These are phyloP conservation scores for Cephus runcator DNA, from an alignment of 2,888 invertebrate genomes.

Conservation along the genomic window DNA sequence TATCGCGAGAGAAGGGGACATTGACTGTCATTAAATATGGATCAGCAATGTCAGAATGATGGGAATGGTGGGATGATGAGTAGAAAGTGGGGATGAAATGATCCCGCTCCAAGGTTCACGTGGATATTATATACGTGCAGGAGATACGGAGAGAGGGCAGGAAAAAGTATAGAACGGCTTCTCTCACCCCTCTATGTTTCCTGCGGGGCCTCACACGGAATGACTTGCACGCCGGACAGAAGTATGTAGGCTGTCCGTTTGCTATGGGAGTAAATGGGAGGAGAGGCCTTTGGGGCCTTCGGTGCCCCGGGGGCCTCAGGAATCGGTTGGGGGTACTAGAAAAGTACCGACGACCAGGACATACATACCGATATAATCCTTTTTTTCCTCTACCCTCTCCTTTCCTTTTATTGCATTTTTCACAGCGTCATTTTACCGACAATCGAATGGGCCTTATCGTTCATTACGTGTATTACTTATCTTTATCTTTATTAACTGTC, in stretches of 20 bases:
- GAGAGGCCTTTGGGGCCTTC: background rate
- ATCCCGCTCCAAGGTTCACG: background rate
- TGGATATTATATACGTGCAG: background rate
- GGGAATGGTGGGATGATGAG: background rate
- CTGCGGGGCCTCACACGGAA: background rate
- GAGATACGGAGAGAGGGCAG: background rate
- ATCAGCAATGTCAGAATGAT: slow-evolving; percentile 17
- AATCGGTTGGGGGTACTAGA: background rate
- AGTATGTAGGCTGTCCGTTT: slow-evolving; percentile 17
- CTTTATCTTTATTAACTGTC: slow-evolving; percentile 1
- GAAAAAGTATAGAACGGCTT: background rate
- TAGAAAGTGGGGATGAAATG: background rate
- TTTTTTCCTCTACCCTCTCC: background rate
- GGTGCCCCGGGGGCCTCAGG: background rate
- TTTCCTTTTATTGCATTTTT: background rate
- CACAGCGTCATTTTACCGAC: slow-evolving; percentile 1
- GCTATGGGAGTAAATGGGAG: background rate
- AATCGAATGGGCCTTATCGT: background rate
- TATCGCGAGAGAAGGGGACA: slow-evolving; percentile 5
- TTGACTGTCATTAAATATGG: slow-evolving; percentile 31
- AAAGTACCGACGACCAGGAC: background rate
- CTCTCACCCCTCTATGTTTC: background rate
- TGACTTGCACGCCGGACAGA: slow-evolving; percentile 10
- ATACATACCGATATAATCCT: background rate
- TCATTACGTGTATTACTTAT: slow-evolving; percentile 5